Percentiles rank a stretch among this genome's conserved stretches.
Conservation (phyloP, 92 coral and sea anemone genomes). For the Umimayanthus chanpuru region DNA sequence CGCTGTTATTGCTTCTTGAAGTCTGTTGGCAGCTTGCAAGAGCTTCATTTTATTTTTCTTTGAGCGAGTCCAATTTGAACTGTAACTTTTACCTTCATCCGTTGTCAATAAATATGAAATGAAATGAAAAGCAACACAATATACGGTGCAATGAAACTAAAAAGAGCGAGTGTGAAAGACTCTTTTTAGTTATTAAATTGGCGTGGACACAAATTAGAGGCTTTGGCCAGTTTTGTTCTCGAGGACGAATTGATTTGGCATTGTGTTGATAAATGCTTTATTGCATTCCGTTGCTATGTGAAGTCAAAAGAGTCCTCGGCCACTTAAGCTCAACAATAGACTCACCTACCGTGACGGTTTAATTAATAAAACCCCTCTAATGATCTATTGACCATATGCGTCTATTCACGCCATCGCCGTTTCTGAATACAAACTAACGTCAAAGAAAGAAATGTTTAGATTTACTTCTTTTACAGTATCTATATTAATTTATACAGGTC, state of each 20-base stretch:
- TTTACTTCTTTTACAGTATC: background rate
- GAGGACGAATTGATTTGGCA: background rate
- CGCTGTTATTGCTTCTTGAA: conserved; percentile 77
- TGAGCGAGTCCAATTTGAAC: background rate
- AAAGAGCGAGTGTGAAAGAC: background rate
- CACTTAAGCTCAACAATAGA: conserved; percentile 7
- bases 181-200: conserved; percentile 8
- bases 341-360: background rate
- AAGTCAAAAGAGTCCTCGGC: conserved; percentile 1
- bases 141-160: background rate
- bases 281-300: conserved; percentile 45
- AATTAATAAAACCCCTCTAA: background rate
- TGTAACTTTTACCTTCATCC: background rate
- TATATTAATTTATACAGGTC: too few species aligned
- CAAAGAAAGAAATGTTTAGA: too few species aligned
- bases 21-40: conserved; percentile 53
- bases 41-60: conserved; percentile 34
- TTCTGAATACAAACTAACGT: background rate
- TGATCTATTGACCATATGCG: background rate
- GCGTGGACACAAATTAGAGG: conserved; percentile 8
- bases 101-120: conserved; percentile 3
- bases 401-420: background rate
- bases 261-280: conserved; percentile 24
- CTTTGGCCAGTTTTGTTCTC: background rate
- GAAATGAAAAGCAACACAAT: background rate